Evolutionary conservation across 1,140 invertebrate genomes (phyloP).

Genomic region (Drosophila saltans): DNA sequence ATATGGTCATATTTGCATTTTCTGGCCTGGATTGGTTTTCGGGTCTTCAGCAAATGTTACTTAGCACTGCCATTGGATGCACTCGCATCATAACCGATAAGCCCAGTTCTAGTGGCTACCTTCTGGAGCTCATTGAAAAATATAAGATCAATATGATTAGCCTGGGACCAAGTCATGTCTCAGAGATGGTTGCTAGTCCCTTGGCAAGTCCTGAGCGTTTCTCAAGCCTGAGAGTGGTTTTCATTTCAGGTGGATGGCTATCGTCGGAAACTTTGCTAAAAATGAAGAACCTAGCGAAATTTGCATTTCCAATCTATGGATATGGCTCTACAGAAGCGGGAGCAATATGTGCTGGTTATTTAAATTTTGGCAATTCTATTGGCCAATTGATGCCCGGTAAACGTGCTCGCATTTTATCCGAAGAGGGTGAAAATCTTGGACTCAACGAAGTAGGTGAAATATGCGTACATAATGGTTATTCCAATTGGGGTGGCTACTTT

Average conservation of each 20-base stretch:
- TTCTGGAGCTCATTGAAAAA: slow-evolving; percentile 61
- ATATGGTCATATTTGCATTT: slow-evolving; percentile 54
- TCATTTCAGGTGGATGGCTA: slow-evolving; percentile 51
- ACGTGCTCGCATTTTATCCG: slow-evolving; percentile 63
- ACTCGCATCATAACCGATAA: slow-evolving; percentile 67
- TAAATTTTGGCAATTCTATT: slow-evolving; percentile 49
- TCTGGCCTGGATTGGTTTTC: slow-evolving; percentile 76
- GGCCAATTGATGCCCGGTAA: slow-evolving; percentile 53
- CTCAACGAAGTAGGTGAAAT: slow-evolving; percentile 82
- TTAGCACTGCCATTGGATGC: slow-evolving; percentile 49
- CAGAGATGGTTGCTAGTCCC: slow-evolving; percentile 45
- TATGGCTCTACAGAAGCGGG: slow-evolving; percentile 68
- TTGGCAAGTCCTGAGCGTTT: slow-evolving; percentile 48
- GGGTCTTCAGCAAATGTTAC: slow-evolving; percentile 57
- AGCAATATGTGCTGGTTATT: slow-evolving; percentile 41
- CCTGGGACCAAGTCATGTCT: slow-evolving; percentile 48
- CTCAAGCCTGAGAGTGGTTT: slow-evolving; percentile 26
- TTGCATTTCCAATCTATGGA: slow-evolving; percentile 41
- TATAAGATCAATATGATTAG: slow-evolving; percentile 66
- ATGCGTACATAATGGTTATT: slow-evolving; percentile 65
- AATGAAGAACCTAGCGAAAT: slow-evolving; percentile 50
- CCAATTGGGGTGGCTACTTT: slow-evolving; percentile 83
- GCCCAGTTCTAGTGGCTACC: slow-evolving; percentile 48
- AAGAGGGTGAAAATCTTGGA: slow-evolving; percentile 61
- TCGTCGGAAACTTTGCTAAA: slow-evolving; percentile 37